Base-by-base conservation (phyloP, 1,140 invertebrate genomes). In the Daktulosphaira vitifoliae region DNA sequence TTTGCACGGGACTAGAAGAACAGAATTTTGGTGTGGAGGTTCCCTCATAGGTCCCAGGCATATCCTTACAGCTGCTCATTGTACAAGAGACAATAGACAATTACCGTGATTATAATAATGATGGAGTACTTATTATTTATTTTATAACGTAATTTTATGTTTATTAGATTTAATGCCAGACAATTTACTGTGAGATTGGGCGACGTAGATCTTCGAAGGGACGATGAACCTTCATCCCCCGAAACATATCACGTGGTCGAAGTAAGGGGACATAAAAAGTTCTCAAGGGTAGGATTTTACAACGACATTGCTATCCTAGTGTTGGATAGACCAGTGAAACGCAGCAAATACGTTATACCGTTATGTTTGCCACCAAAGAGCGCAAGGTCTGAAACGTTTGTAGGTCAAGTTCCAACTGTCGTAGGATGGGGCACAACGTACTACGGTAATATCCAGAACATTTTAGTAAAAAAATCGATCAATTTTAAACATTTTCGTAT, bases 1-100 rank as follows among this genome's bases (percentile, higher is more conserved):
- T 72, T 78, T 95, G 22, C 88, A 92, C 71, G 89, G 90, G 8
- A 84, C 85, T 26, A 81, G 87, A 68, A 80, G 89, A 16, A 88
- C 87, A 0, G 92, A 95, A 76, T 95, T 95, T 77, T 95, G 91
- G 88, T 96, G 92, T 71, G 92, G 92, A 1, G 92, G 91, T 2
- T 90, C 90, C 0, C 77, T 96, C 7, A 87, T 96, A 33, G 85
- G 84, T 9, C 76, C 82, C 13, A 80, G 81, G 65, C 87, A 92
- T 71, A 82, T 96, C 25, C 79, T 96, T 0, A 95, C 92, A 0
- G 92, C 92, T 1, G 92, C 92, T 15, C 92, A 96, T 81, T 96
- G 92, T 72, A 94, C 87, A 1, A 81, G 86, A 69, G 89, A 92
- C 74, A 85, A 87, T 1, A 81, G 86, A 67, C 89, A 92, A 72